These are phyloP conservation scores for Syndactyla subalaris DNA, from an alignment of 2,797 vertebrate genomes.

Conservation along the genomic window DNA sequence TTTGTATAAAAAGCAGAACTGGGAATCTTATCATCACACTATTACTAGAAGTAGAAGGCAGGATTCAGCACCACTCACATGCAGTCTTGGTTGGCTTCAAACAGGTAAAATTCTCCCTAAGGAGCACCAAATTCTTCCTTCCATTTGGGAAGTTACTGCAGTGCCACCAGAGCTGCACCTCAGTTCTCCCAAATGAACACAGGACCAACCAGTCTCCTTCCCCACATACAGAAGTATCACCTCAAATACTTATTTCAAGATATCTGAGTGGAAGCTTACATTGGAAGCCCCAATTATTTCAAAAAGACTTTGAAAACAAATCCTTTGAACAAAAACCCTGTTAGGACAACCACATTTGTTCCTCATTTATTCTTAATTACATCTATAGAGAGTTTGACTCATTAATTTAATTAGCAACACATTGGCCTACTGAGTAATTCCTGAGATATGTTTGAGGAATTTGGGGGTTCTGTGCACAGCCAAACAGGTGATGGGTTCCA, in stretches of 20 bases:
- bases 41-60: not conserved
- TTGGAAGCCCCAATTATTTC: not conserved
- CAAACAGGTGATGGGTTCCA: not conserved
- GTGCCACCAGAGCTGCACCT: not conserved
- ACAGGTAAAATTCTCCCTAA: not conserved
- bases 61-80: not conserved
- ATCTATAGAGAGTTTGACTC: not conserved
- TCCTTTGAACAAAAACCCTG: not conserved
- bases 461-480: not conserved
- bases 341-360: not conserved
- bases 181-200: not conserved
- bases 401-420: constrained; percentile 16
- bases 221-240: not conserved
- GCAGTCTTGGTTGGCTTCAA: not conserved
- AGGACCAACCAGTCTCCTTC: not conserved
- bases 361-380: constrained; percentile 12
- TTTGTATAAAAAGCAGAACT: not conserved
- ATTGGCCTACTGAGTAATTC: not conserved
- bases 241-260: not conserved
- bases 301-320: not conserved
- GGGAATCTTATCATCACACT: not conserved
- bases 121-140: not conserved
- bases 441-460: not conserved
- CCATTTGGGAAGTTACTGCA: not conserved
- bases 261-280: not conserved